Conservation (phyloP, 2,888 invertebrate species). For the Callinectes sapidus region DNA sequence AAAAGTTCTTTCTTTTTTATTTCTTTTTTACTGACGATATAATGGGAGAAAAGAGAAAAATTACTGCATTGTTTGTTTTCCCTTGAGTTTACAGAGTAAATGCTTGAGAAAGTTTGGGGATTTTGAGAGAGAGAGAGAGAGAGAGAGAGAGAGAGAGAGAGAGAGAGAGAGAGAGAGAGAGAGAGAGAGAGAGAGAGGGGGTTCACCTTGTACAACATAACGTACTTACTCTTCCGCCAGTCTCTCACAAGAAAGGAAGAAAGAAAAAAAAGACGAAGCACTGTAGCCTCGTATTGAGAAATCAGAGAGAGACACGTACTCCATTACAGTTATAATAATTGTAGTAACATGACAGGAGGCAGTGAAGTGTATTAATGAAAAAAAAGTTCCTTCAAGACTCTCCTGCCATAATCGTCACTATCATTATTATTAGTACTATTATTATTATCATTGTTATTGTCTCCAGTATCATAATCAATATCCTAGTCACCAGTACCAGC, state of each 20-base stretch:
- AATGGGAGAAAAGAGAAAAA: neutral
- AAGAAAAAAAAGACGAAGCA: neutral
- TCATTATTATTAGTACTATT: neutral
- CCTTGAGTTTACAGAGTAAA: neutral
- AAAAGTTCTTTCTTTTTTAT: neutral
- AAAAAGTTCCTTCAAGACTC: neutral
- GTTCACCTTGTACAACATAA: slow-evolving; percentile 20
- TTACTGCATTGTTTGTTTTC: neutral
- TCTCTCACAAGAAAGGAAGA: neutral
- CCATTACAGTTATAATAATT: slow-evolving; percentile 1
- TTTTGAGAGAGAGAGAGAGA: slow-evolving; percentile 17
- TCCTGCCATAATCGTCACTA: neutral
- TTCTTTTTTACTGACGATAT: neutral
- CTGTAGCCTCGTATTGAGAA: neutral
- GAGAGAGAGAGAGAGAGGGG: slow-evolving; percentile 18
- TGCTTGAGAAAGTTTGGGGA: neutral
- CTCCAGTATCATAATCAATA: neutral
- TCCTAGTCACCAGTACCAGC: neutral
- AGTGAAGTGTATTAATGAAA: neutral
- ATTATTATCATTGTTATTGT: neutral
- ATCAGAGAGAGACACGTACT: neutral
- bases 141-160: slow-evolving; percentile 16
- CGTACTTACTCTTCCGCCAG: neutral
- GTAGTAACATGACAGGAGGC: neutral
- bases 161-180: slow-evolving; percentile 21